Evolutionary conservation across 1,140 invertebrate species (phyloP).

Genomic region (Maniola jurtina): DNA sequence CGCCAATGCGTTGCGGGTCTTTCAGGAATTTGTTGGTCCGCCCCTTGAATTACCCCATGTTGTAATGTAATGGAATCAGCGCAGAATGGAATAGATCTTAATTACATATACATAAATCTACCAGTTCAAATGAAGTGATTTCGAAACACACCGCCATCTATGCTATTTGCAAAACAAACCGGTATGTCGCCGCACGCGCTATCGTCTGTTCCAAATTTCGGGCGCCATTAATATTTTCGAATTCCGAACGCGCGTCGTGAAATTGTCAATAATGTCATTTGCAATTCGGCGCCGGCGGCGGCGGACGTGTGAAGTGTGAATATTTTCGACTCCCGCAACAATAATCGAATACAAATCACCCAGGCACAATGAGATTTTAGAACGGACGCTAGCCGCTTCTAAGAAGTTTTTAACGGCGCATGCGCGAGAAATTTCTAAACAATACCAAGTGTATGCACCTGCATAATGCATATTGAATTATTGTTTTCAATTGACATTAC

Average conservation of each 20-base stretch:
- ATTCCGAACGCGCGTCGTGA: slow-evolving; percentile 59
- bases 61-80: too few relatives aligned
- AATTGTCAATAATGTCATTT: slow-evolving; percentile 67
- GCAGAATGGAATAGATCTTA: too few relatives aligned
- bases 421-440: slow-evolving; percentile 67
- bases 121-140: slow-evolving; percentile 32
- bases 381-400: slow-evolving; percentile 44
- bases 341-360: slow-evolving; percentile 66
- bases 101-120: neutral
- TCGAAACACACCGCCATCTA: slow-evolving; percentile 45
- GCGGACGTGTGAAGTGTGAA: slow-evolving; percentile 61
- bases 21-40: too few relatives aligned
- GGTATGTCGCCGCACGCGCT: slow-evolving; percentile 49
- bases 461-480: slow-evolving; percentile 63
- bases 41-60: too few relatives aligned
- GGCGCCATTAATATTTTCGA: slow-evolving; percentile 62
- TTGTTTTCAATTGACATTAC: slow-evolving; percentile 1
- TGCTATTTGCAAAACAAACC: slow-evolving; percentile 44
- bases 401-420: slow-evolving; percentile 63
- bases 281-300: slow-evolving; percentile 63
- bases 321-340: slow-evolving; percentile 52
- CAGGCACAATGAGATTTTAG: slow-evolving; percentile 53
- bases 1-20: too few relatives aligned
- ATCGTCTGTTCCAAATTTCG: slow-evolving; percentile 58
- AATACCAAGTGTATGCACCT: slow-evolving; percentile 52